Conservation (phyloP, 1,140 invertebrate genomes). For the Radopholus similis region DNA sequence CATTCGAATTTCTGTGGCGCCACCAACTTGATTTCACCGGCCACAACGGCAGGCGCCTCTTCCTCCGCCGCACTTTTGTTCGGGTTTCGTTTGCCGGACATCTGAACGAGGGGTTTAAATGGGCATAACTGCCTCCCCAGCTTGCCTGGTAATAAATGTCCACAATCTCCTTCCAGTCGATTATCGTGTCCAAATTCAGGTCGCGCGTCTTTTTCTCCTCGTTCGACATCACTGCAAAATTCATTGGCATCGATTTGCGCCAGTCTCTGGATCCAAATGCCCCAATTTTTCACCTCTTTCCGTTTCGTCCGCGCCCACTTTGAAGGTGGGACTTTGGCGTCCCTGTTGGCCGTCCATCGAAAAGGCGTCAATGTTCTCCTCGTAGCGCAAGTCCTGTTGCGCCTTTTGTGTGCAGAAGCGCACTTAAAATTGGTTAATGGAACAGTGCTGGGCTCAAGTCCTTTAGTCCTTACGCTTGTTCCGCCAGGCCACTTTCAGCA, state of each 20-base stretch:
- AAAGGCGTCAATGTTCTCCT: conserved; percentile 60
- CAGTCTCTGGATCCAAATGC: neutral
- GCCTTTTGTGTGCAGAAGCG: conserved; percentile 59
- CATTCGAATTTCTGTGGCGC: neutral
- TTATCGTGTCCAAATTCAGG: conserved; percentile 54
- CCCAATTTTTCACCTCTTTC: conserved; percentile 15
- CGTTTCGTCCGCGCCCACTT: conserved; percentile 12
- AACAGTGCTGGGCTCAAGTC: neutral
- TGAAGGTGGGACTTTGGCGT: conserved; percentile 33
- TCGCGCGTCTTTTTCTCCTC: conserved; percentile 39
- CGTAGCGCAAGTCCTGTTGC: conserved; percentile 53
- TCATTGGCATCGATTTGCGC: neutral
- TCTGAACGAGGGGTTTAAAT: neutral
- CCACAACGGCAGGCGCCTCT: neutral
- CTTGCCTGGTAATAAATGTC: conserved; percentile 51
- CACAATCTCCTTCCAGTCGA: conserved; percentile 58
- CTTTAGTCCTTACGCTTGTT: conserved; percentile 38
- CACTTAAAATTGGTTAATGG: conserved; percentile 41
- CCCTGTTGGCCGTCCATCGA: conserved; percentile 59
- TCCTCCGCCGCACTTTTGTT: conserved; percentile 1
- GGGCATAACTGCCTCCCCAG: neutral
- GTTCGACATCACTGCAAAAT: conserved; percentile 21
- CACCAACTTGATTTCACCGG: neutral
- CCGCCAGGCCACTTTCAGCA: conserved; percentile 57
- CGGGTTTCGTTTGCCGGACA: conserved; percentile 30